Percentiles rank a stretch among this genome's conserved stretches.
Conservation (phyloP, 2,797 vertebrate species). For the Gymnoscopelus braueri region DNA sequence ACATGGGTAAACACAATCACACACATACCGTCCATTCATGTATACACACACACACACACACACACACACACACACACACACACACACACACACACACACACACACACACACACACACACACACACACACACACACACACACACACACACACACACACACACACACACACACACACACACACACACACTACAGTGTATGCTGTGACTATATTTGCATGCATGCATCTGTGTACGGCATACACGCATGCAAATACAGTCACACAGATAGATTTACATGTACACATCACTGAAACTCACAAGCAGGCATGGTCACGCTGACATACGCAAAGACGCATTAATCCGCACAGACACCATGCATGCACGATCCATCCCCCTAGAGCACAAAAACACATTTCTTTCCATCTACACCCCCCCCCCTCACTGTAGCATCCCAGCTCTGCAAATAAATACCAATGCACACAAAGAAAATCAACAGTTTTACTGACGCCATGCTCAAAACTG, state of each 20-base stretch:
- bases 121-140: slow-evolving; percentile 11
- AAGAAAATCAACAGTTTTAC: not conserved
- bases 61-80: slow-evolving; percentile 1
- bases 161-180: slow-evolving; percentile 13
- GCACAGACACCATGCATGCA: too few species aligned
- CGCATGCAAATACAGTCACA: too few species aligned
- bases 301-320: too few species aligned
- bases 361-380: too few species aligned
- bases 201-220: not conserved
- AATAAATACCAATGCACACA: slow-evolving; percentile 10
- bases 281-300: too few species aligned
- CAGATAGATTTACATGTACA: too few species aligned
- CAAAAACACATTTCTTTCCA: slow-evolving; percentile 10
- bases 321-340: too few species aligned
- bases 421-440: slow-evolving; percentile 3
- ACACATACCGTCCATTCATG: not conserved
- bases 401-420: slow-evolving; percentile 17
- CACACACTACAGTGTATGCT: slow-evolving; percentile 3
- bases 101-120: slow-evolving; percentile 15
- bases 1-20: slow-evolving; percentile 5
- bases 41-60: not conserved
- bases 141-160: slow-evolving; percentile 24
- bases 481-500: slow-evolving; percentile 18
- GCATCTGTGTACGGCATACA: too few species aligned
- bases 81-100: slow-evolving; percentile 15